Evolutionary conservation across 2,797 vertebrate species (phyloP).

Genomic region (Siniperca undulata): DNA sequence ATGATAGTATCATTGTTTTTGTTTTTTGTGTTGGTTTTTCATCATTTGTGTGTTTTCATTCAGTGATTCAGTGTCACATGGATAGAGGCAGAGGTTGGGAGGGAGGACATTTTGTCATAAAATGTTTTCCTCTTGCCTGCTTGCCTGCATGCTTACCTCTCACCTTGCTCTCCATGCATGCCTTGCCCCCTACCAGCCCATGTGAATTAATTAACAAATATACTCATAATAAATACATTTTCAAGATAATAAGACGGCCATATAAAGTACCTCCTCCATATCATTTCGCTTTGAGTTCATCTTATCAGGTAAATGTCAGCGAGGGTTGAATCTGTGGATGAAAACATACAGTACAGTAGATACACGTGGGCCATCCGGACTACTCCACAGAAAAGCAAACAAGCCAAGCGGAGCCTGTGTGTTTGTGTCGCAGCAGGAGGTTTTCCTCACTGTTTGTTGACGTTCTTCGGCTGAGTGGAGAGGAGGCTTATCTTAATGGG

Average conservation of each 20-base stretch:
- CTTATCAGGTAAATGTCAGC: constrained; percentile 40
- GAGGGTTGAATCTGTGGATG: constrained; percentile 8
- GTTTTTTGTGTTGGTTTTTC: not conserved
- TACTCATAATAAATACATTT: not conserved
- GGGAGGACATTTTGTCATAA: constrained; percentile 2
- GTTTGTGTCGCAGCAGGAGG: constrained; percentile 31
- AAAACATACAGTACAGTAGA: constrained; percentile 43
- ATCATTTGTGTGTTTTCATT: constrained; percentile 19
- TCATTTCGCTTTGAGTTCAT: not conserved
- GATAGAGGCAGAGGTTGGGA: not conserved
- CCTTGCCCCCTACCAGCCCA: not conserved
- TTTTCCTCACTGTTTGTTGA: constrained; percentile 63
- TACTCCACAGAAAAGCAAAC: constrained; percentile 48
- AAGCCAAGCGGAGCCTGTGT: constrained; percentile 8
- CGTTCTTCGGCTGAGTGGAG: constrained; percentile 41
- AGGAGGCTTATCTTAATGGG: constrained; percentile 71
- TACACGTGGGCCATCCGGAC: constrained; percentile 13
- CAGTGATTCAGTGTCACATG: constrained; percentile 25
- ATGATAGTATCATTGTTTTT: not conserved
- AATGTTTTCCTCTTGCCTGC: constrained; percentile 30
- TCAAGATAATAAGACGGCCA: not conserved
- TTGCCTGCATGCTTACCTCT: not conserved
- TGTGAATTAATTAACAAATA: constrained; percentile 7
- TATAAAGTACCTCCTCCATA: not conserved
- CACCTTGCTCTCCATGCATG: not conserved